These are phyloP conservation scores for Meteorus cinctellus DNA, from an alignment of 2,888 invertebrate species.

Conservation along the genomic window DNA sequence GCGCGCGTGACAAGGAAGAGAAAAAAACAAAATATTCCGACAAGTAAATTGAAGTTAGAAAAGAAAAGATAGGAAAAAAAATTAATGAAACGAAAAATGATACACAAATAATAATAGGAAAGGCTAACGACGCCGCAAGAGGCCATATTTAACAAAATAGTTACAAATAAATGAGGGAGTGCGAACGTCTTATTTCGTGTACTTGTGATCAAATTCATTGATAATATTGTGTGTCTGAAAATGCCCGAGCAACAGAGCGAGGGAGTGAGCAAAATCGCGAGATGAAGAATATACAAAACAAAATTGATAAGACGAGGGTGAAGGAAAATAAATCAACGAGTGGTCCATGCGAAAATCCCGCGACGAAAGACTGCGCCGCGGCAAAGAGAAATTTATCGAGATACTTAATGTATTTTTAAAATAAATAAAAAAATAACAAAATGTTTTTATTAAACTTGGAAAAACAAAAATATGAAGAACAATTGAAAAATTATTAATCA, in stretches of 20 bases:
- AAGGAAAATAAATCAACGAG: constrained; percentile 9
- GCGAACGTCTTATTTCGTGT: constrained; percentile 7
- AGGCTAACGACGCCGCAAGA: constrained; percentile 64
- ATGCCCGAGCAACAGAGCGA: not conserved
- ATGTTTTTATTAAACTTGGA: constrained; percentile 28
- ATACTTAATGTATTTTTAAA: constrained; percentile 50
- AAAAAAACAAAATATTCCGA: constrained; percentile 2
- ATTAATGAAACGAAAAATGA: not conserved
- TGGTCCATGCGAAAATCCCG: constrained; percentile 13
- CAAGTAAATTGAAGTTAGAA: constrained; percentile 8
- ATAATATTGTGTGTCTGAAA: constrained; percentile 14
- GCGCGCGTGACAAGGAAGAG: constrained; percentile 1
- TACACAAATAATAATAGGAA: constrained; percentile 38
- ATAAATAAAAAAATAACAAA: constrained; percentile 16
- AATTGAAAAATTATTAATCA: not conserved
- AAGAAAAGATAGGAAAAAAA: not conserved
- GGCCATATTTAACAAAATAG: constrained; percentile 60
- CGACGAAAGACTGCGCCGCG: constrained; percentile 22
- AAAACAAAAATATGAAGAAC: constrained; percentile 7
- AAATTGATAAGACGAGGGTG: not conserved
- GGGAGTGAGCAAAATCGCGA: not conserved
- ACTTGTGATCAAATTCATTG: constrained; percentile 15
- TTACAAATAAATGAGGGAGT: constrained; percentile 29
- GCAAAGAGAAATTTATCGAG: constrained; percentile 28
- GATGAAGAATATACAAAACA: not conserved